phyloP scores from a whole-genome alignment of 2,797 vertebrate genomes.

The Melanogrammus aeglefinus region DNA sequence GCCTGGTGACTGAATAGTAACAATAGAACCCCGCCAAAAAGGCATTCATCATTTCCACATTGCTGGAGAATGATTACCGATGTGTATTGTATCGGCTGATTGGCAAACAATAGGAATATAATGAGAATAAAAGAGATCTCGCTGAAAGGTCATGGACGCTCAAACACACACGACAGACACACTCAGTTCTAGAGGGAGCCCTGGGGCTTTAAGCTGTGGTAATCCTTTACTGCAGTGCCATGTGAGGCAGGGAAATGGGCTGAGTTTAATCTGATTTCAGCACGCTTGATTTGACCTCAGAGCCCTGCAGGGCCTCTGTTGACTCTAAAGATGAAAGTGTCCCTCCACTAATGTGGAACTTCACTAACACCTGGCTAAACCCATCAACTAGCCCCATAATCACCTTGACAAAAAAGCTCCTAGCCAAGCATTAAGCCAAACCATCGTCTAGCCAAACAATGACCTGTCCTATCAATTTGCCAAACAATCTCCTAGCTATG shows the following conservation, averaged over 20 bases:
- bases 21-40: neutral
- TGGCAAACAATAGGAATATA: neutral
- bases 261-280: slow-evolving; percentile 65
- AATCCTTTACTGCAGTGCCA: slow-evolving; percentile 46
- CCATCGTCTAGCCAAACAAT: neutral
- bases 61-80: neutral
- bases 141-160: slow-evolving; percentile 14
- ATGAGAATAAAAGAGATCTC: slow-evolving; percentile 19
- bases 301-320: slow-evolving; percentile 41
- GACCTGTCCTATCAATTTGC: neutral
- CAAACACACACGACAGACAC: slow-evolving; percentile 21
- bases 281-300: slow-evolving; percentile 64
- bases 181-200: slow-evolving; percentile 30
- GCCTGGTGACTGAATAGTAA: neutral
- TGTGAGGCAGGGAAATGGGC: slow-evolving; percentile 66
- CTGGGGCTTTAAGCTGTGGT: slow-evolving; percentile 23
- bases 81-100: slow-evolving; percentile 4
- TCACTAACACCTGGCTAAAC: neutral
- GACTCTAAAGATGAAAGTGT: slow-evolving; percentile 28
- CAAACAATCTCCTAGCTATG: too few relatives aligned
- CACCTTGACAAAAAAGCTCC: slow-evolving; percentile 15
- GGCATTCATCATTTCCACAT: neutral
- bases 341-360: neutral
- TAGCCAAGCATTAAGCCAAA: neutral
- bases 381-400: slow-evolving; percentile 3